Evolutionary conservation across 2,797 vertebrate species (phyloP).

Genomic region (Balearica regulorum): DNA sequence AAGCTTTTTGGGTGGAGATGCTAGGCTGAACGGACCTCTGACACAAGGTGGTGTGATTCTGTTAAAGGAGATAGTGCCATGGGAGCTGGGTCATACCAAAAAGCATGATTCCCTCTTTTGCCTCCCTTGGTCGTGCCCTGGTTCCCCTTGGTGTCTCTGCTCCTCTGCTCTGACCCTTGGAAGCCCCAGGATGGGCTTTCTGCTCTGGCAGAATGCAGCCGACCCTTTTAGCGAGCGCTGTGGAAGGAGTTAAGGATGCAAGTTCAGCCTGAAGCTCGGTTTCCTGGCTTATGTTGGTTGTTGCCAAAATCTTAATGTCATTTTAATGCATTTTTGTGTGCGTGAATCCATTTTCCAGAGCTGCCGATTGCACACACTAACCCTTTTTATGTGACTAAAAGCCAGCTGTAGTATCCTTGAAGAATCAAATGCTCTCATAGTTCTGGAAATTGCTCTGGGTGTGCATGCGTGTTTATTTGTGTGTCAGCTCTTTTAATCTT

Average conservation of each 20-base stretch:
- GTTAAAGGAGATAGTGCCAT: neutral
- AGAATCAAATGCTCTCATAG: slow-evolving; percentile 50
- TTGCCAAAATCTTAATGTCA: slow-evolving; percentile 65
- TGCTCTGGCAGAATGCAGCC: neutral
- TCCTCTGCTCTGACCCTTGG: neutral
- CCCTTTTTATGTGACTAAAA: slow-evolving; percentile 59
- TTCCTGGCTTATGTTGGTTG: slow-evolving; percentile 4
- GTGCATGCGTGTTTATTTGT: slow-evolving; percentile 44
- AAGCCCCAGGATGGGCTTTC: neutral
- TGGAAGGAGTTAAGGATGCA: slow-evolving; percentile 26
- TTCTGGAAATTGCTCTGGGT: slow-evolving; percentile 61
- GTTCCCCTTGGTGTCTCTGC: neutral
- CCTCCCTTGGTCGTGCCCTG: neutral
- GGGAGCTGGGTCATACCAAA: neutral
- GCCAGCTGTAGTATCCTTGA: slow-evolving; percentile 64
- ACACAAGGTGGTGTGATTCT: neutral
- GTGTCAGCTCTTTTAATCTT: slow-evolving; percentile 70
- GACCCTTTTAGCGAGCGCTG: rapidly evolving
- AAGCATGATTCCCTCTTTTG: neutral
- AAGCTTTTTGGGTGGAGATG: neutral
- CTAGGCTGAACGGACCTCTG: neutral
- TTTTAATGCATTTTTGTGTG: slow-evolving; percentile 69
- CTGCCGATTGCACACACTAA: slow-evolving; percentile 40
- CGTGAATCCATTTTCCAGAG: slow-evolving; percentile 65
- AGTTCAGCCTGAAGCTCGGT: neutral